Evolutionary conservation across 2,797 vertebrate species (phyloP).

Genomic region (Cossypha heuglini): DNA sequence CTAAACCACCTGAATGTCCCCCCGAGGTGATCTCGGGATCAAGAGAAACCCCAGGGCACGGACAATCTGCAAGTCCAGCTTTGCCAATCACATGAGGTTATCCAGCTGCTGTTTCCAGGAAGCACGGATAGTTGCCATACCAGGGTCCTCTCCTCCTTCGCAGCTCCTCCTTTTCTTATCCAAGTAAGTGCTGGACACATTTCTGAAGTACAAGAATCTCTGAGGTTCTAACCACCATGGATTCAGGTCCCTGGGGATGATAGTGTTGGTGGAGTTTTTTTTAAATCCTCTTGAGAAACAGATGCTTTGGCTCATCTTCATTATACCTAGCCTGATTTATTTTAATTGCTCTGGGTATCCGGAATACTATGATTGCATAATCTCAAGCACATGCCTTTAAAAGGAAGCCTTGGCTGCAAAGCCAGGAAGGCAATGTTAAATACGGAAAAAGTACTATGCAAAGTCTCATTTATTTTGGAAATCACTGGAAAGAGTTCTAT

Average conservation of each 20-base stretch:
- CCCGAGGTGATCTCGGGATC: no score
- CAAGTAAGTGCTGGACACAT: background rate
- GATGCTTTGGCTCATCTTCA: constrained; percentile 67
- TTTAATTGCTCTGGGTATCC: constrained; percentile 66
- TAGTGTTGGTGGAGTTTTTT: background rate
- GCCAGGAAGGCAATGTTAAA: constrained; percentile 46
- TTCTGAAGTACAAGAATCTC: background rate
- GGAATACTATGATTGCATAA: constrained; percentile 61
- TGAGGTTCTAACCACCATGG: background rate
- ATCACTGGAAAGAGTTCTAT: constrained; percentile 38
- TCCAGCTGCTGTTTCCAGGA: background rate
- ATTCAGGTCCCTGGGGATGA: constrained; percentile 1
- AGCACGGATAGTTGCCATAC: background rate
- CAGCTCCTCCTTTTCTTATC: background rate
- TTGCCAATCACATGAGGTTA: background rate
- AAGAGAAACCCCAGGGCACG: no score
- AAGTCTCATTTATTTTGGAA: constrained; percentile 62
- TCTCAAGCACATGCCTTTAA: constrained; percentile 62
- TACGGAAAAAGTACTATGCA: constrained; percentile 46
- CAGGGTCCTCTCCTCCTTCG: background rate
- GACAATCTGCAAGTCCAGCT: background rate
- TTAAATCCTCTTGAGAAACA: constrained; percentile 64
- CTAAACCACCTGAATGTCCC: no score
- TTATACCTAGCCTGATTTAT: constrained; percentile 71
- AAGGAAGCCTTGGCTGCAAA: constrained; percentile 60